These are phyloP conservation scores for Acipenser oxyrinchus DNA, from an alignment of 2,797 vertebrate species.

Conservation along the genomic window DNA sequence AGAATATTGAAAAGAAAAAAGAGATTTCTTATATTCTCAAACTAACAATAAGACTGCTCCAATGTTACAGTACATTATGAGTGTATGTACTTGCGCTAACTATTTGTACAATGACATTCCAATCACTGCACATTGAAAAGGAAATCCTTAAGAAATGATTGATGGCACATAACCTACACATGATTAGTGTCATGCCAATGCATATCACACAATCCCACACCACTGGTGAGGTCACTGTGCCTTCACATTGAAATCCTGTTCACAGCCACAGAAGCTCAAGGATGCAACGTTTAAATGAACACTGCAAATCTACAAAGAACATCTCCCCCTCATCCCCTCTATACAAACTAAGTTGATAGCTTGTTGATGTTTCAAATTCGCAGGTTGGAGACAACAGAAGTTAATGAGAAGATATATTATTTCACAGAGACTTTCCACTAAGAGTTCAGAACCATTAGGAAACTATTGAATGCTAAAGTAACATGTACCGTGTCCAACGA, in stretches of 20 bases:
- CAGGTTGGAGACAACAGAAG: slow-evolving; percentile 46
- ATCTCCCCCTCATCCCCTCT: slow-evolving; percentile 53
- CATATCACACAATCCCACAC: no score
- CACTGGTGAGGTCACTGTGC: no score
- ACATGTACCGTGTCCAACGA: slow-evolving; percentile 48
- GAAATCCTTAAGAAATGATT: no score
- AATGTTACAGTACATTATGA: no score
- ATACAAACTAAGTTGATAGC: slow-evolving; percentile 44
- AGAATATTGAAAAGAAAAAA: no score
- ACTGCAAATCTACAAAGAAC: slow-evolving; percentile 73
- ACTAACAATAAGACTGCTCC: no score
- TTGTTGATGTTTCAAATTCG: slow-evolving; percentile 49
- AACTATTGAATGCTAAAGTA: slow-evolving; percentile 56
- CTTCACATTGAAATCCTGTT: not conserved
- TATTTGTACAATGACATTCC: no score
- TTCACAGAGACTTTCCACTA: slow-evolving; percentile 31
- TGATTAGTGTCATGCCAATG: no score
- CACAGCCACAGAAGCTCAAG: slow-evolving; percentile 29
- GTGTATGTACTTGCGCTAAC: no score
- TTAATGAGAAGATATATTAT: slow-evolving; percentile 21
- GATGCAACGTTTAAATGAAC: slow-evolving; percentile 51
- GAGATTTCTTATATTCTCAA: no score
- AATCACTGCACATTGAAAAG: no score
- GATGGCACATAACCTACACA: no score
- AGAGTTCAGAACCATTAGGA: slow-evolving; percentile 59